These are phyloP conservation scores for Rana temporaria DNA, from an alignment of 2,113 vertebrate species.

Conservation along the genomic window DNA sequence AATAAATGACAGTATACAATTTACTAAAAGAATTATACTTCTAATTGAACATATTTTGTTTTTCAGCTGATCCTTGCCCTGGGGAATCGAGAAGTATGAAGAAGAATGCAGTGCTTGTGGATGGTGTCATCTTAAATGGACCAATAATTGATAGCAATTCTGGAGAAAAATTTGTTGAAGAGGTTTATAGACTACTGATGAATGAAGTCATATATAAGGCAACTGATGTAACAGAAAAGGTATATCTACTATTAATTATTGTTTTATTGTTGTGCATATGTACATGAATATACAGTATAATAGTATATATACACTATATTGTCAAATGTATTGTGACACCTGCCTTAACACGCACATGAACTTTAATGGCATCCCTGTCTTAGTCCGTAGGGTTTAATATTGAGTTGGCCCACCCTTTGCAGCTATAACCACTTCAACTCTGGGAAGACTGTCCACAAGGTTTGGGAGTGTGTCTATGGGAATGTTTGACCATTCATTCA, in stretches of 20 bases:
- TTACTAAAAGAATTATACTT: background rate
- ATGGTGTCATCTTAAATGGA: conserved; percentile 75
- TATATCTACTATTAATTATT: conserved; percentile 60
- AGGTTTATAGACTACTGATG: conserved; percentile 79
- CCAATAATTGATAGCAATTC: conserved; percentile 71
- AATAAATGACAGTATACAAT: background rate
- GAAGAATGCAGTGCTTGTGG: conserved; percentile 72
- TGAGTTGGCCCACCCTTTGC: no score
- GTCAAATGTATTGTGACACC: no score
- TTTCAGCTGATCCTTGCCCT: conserved; percentile 64
- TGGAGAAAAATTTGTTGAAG: conserved; percentile 81
- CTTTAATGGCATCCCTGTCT: no score
- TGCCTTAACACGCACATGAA: no score
- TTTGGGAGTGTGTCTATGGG: no score
- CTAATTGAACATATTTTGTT: conserved; percentile 55
- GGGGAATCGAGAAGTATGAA: conserved; percentile 66
- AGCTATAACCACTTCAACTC: no score
- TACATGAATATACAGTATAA: no score
- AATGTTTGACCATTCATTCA: no score
- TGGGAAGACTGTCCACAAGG: no score
- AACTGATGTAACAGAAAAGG: conserved; percentile 80
- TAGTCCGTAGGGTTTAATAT: no score
- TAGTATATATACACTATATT: no score
- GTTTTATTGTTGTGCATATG: no score
- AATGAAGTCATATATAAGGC: conserved; percentile 83